A percentile compares a stretch with the other conserved stretches of the same genome.
Evolutionary conservation across 2,888 invertebrate species (phyloP).

Genomic region (Cloeon dipterum): DNA sequence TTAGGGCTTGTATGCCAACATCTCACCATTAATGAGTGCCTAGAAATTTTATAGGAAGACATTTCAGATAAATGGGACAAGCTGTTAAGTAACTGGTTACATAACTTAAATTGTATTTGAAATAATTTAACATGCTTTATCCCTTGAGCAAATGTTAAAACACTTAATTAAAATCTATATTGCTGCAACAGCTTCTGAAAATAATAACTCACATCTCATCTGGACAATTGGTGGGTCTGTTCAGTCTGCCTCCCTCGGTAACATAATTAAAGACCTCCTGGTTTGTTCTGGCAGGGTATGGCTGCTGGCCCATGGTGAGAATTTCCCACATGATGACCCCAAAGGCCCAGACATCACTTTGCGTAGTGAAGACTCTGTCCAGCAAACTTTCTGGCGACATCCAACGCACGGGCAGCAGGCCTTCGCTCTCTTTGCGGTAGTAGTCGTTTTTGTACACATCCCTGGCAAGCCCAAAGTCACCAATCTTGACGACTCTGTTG

Average conservation of each 20-base stretch:
- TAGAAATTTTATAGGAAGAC: constrained; percentile 22
- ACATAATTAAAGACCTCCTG: constrained; percentile 80
- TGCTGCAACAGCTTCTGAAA: not conserved
- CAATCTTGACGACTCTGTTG: constrained; percentile 75
- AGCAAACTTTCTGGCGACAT: constrained; percentile 94
- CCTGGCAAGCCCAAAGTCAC: constrained; percentile 89
- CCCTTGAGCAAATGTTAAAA: too few relatives aligned
- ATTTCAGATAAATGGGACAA: constrained; percentile 17
- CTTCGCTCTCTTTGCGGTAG: constrained; percentile 79
- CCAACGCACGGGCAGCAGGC: constrained; percentile 86
- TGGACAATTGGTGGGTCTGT: constrained; percentile 64
- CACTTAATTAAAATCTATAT: too few relatives aligned
- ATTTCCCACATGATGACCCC: constrained; percentile 93
- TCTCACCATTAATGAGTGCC: constrained; percentile 60
- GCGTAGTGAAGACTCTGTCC: constrained; percentile 89
- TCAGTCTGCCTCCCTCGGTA: constrained; percentile 63
- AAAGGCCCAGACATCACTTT: constrained; percentile 93
- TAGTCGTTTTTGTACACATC: constrained; percentile 97
- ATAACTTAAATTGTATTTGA: too few relatives aligned
- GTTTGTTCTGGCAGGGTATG: constrained; percentile 85
- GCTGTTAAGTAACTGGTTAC: not conserved
- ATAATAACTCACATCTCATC: constrained; percentile 31
- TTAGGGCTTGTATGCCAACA: constrained; percentile 77
- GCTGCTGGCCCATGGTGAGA: constrained; percentile 85
- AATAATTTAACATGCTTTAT: not conserved